Evolutionary conservation across 1,140 invertebrate species (phyloP).

Genomic region (Portunus trituberculatus): DNA sequence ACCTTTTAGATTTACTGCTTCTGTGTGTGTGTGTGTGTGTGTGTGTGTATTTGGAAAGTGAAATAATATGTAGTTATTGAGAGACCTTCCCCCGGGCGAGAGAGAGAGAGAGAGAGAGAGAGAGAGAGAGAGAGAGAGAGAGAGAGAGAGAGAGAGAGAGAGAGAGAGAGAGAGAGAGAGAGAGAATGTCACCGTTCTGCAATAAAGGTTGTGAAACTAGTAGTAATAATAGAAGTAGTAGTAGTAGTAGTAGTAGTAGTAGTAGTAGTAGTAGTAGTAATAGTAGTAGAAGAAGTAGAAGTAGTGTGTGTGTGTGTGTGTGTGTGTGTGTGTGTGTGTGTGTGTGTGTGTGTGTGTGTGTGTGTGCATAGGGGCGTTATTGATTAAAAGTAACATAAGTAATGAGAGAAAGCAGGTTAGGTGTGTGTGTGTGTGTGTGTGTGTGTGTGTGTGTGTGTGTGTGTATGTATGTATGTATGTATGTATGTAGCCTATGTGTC

Average conservation of each 20-base stretch:
- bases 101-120: conserved; percentile 41
- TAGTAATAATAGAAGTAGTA: neutral
- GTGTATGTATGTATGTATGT: too few relatives aligned
- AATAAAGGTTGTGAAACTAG: neutral
- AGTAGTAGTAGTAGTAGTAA: neutral
- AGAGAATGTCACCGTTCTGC: neutral
- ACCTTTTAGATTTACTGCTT: too few relatives aligned
- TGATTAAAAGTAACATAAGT: too few relatives aligned
- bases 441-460: too few relatives aligned
- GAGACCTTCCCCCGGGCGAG: neutral
- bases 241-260: conserved; percentile 26
- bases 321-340: neutral
- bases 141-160: conserved; percentile 41
- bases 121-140: conserved; percentile 41
- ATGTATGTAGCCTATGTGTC: too few relatives aligned
- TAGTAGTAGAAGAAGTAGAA: neutral
- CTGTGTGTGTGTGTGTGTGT: neutral
- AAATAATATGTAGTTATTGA: neutral
- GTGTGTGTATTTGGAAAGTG: neutral
- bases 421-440: too few relatives aligned
- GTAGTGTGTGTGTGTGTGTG: neutral
- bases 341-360: too few relatives aligned
- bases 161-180: conserved; percentile 41
- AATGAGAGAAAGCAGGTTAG: too few relatives aligned
- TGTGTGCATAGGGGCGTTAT: too few relatives aligned